Evolutionary conservation across 2,888 invertebrate genomes (phyloP), one percentile per base, ranked within the genome.

Genomic region (Galerucella calmariensis): DNA sequence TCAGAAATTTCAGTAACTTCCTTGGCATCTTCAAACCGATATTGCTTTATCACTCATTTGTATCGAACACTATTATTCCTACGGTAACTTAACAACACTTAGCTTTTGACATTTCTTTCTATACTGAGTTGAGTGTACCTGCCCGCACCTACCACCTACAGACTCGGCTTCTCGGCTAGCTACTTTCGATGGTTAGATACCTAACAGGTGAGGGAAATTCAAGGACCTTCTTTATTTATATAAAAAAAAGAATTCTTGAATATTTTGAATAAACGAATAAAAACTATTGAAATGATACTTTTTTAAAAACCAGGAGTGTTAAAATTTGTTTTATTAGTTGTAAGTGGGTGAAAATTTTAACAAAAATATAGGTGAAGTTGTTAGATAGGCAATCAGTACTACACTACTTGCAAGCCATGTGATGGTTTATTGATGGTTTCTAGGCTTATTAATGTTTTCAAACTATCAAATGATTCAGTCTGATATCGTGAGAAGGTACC

Each of bases 1-100:
- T 97, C 77, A 97, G 90, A 88, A 97, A 97, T 89, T 97, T 97
- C 79, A 96, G 90, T 82, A 97, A 89, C 89, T 97, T 97, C 83
- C 95, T 91, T 81, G 95, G 94, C 95, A 95, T 95, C 76, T 81
- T 82, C 14, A 61, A 61, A 61, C n/a, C 27, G 27, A 35, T 61
- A 46, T 65, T 65, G 46, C 12, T 65, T 10, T 72, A 27, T 51
- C 69, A 73, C 73, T 62, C 75, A 75, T 75, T 73, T 73, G 67
- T 68, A 63, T 41, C 67, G 67, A 46, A 53, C 75, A 75, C 75
- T 73, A 66, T 62, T 73, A 58, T 73, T 72, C 70, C n/a, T 46
- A 69, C 62, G 12, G 69, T 61, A 73, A 76, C 75, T 71, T 66
- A 73, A 73, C 75, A 73, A 71, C 72, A 70, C 76, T 76, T 75